Conservation (phyloP, 1,140 invertebrate genomes). For the Holcopasites calliopsidis region DNA sequence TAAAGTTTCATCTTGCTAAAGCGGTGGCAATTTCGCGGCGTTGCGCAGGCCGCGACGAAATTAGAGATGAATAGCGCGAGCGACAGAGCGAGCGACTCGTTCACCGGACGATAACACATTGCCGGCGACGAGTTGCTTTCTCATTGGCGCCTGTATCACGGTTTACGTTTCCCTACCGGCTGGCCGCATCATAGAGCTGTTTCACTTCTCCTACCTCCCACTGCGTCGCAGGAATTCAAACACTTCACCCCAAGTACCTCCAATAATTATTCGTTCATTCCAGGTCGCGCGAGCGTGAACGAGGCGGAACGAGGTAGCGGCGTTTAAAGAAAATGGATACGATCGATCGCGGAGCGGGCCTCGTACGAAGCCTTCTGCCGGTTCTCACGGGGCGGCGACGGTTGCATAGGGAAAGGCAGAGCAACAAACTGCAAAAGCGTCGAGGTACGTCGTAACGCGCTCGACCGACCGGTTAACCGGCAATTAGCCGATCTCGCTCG, state of each 20-base stretch:
- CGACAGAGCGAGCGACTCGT: constrained; percentile 59
- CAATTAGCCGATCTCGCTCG: constrained; percentile 77
- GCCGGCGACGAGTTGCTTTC: constrained; percentile 58
- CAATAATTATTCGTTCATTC: too few relatives aligned
- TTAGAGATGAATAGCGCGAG: constrained; percentile 63
- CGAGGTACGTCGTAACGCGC: constrained; percentile 58
- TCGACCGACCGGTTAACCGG: constrained; percentile 78
- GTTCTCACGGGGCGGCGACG: constrained; percentile 61
- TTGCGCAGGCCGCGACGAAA: constrained; percentile 17
- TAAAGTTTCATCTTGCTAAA: constrained; percentile 62
- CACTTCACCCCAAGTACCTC: too few relatives aligned
- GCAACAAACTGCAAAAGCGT: constrained; percentile 61
- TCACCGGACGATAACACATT: constrained; percentile 61
- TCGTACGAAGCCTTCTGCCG: constrained; percentile 26
- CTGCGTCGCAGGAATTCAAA: not conserved
- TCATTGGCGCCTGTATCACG: constrained; percentile 63
- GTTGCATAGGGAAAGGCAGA: constrained; percentile 57
- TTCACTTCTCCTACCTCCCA: constrained; percentile 55
- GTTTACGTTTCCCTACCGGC: constrained; percentile 64
- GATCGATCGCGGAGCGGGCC: constrained; percentile 44
- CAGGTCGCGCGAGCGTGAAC: too few relatives aligned
- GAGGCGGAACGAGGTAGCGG: not conserved
- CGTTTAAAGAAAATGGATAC: constrained; percentile 45
- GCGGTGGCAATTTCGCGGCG: not conserved
- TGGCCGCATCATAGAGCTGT: constrained; percentile 54